These are phyloP conservation scores for Psittacula cyanocephala DNA, from an alignment of 2,113 vertebrate genomes.

Conservation along the genomic window DNA sequence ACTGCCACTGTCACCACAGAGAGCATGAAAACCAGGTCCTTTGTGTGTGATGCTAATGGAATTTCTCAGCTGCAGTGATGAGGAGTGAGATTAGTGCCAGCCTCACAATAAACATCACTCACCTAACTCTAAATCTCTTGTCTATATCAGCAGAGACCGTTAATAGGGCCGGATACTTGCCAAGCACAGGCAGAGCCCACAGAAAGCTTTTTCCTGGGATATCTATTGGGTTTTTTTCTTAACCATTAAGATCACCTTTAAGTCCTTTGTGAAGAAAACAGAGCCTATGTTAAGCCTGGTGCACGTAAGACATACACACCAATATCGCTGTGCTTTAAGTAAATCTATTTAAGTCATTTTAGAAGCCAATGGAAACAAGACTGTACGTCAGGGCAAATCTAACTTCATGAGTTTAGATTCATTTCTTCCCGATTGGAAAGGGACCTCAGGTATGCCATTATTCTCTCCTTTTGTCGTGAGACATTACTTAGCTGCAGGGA, in stretches of 20 bases:
- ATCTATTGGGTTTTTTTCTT: not conserved
- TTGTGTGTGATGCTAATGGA: conserved; percentile 10
- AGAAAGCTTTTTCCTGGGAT: not conserved
- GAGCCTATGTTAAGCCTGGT: not conserved
- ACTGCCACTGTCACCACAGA: not conserved
- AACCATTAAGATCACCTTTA: not conserved
- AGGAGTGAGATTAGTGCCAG: conserved; percentile 7
- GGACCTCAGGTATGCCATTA: not conserved
- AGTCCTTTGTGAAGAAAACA: not conserved
- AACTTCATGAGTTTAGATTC: not conserved
- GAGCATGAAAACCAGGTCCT: not conserved
- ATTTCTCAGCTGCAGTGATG: conserved; percentile 29
- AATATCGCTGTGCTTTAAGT: not conserved
- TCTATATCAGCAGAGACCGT: not conserved
- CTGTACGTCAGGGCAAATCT: not conserved
- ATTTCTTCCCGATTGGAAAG: not conserved
- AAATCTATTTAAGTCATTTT: conserved; percentile 2
- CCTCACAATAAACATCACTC: not conserved
- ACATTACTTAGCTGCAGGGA: not conserved
- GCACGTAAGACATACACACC: not conserved
- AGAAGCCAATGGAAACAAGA: not conserved
- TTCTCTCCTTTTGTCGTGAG: not conserved
- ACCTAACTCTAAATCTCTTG: not conserved
- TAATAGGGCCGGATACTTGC: not conserved
- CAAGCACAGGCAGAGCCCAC: not conserved